Evolutionary conservation across 2,888 invertebrate species (phyloP), one percentile per base, ranked within the genome.

Genomic region (Drosophila longiperda): DNA sequence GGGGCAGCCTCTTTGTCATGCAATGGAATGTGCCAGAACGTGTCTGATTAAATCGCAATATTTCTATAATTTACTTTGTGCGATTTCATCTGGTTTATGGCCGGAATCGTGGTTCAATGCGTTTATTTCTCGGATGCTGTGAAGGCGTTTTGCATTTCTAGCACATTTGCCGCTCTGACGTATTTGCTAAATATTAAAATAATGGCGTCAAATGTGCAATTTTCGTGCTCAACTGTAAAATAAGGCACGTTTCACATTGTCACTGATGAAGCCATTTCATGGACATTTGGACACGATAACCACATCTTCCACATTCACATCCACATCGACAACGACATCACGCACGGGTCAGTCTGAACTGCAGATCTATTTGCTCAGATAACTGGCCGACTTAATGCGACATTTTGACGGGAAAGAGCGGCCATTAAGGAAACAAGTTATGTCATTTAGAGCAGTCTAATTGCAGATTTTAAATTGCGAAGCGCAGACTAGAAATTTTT

Each of bases 351-450:
- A 34, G 12, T 29, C 34, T 71, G 80, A 75, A 75, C 78, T 63
- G 70, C 62, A 79, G 62, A 79, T 75, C 80, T 65, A 54, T 45
- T 75, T 61, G 53, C 52, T 45, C 42, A 66, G 77, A 78, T 77
- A 72, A 67, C 40, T 58, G 50, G 26, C n/a, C 49, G 62, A 40
- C 50, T 29, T 36, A 15, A 67, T 78, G 86, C 26, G 55, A 71
- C 82, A 78, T 71, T 67, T 87, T 85, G 71, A 40, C 58, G 55
- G 49, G 66, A 82, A 76, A 50, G 40, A 55, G 48, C 38, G 11
- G 26, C 67, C 57, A 69, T 75, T 68, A 70, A 71, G 57, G 63
- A 67, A 87, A 80, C 85, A 58, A 79, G 83, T 82, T 87, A 77
- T 74, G 69, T 61, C 73, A 85, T 82, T 79, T 68, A 58, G 50